Conservation (phyloP, 2,888 invertebrate species). For the Lasioglossum lativentre region DNA sequence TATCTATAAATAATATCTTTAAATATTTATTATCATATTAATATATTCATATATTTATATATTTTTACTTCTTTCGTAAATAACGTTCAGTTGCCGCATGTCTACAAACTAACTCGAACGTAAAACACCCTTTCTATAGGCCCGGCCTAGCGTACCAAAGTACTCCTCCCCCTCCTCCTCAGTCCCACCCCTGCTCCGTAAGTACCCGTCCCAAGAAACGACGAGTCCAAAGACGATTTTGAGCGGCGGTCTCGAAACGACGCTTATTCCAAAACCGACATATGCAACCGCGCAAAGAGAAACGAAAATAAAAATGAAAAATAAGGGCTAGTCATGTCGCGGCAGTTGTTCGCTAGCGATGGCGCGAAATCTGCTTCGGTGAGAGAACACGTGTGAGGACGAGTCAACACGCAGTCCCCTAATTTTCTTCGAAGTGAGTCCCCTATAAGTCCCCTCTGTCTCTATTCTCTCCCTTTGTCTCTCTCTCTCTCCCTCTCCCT, state of each 20-base stretch:
- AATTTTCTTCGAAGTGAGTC: constrained; percentile 28
- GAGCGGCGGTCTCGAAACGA: constrained; percentile 35
- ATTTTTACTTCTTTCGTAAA: constrained; percentile 52
- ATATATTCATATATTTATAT: constrained; percentile 63
- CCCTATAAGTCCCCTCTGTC: background rate
- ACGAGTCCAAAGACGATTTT: constrained; percentile 66
- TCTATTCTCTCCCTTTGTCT: background rate
- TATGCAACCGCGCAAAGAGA: constrained; percentile 19
- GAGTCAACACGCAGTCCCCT: constrained; percentile 32
- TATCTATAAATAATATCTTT: constrained; percentile 39
- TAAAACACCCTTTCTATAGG: constrained; percentile 71
- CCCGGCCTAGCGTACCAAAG: constrained; percentile 85
- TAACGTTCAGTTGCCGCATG: constrained; percentile 78
- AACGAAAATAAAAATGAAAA: constrained; percentile 21
- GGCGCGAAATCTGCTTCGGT: constrained; percentile 38
- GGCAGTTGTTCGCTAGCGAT: constrained; percentile 36
- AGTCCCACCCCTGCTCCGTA: background rate
- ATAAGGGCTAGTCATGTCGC: constrained; percentile 69
- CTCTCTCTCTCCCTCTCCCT: background rate
- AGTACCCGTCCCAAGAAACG: constrained; percentile 37
- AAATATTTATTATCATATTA: constrained; percentile 68
- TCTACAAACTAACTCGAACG: constrained; percentile 77
- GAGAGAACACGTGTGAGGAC: constrained; percentile 38
- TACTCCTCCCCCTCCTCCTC: constrained; percentile 63
- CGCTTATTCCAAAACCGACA: constrained; percentile 23